These are phyloP conservation scores for Brachyhypopomus gauderio DNA, from an alignment of 2,113 vertebrate species.

Conservation along the genomic window DNA sequence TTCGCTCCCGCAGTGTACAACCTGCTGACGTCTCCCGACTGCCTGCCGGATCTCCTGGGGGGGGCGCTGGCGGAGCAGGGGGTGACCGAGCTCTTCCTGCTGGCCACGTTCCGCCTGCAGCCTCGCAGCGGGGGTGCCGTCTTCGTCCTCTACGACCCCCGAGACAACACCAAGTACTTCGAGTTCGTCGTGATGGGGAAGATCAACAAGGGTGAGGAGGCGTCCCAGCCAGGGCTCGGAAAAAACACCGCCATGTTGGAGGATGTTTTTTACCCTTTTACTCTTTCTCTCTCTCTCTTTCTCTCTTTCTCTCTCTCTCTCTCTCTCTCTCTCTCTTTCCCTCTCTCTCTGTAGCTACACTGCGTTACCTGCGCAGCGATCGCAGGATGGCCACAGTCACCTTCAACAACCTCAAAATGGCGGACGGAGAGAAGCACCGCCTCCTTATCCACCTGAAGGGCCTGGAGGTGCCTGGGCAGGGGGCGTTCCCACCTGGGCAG, in stretches of 20 bases:
- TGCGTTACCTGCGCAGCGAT: constrained; percentile 88
- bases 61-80: constrained; percentile 80
- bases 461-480: constrained; percentile 73
- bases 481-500: constrained; percentile 40
- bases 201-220: constrained; percentile 87
- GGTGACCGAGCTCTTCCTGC: constrained; percentile 85
- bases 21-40: constrained; percentile 88
- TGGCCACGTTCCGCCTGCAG: constrained; percentile 88
- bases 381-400: constrained; percentile 85
- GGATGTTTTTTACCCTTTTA: too few relatives aligned
- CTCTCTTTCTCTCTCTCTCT: background rate
- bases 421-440: constrained; percentile 88
- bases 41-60: constrained; percentile 82
- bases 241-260: too few relatives aligned
- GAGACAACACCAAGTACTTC: constrained; percentile 92
- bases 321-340: background rate
- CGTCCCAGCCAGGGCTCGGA: background rate
- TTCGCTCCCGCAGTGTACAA: constrained; percentile 83
- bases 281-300: background rate
- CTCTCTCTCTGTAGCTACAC: constrained; percentile 71
- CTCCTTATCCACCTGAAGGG: constrained; percentile 87
- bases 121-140: constrained; percentile 84
- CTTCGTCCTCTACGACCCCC: constrained; percentile 86
- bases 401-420: constrained; percentile 89
- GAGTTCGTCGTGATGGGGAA: constrained; percentile 93